These are phyloP conservation scores for Cheilosia urbana DNA, from an alignment of 2,888 invertebrate species.

Conservation along the genomic window DNA sequence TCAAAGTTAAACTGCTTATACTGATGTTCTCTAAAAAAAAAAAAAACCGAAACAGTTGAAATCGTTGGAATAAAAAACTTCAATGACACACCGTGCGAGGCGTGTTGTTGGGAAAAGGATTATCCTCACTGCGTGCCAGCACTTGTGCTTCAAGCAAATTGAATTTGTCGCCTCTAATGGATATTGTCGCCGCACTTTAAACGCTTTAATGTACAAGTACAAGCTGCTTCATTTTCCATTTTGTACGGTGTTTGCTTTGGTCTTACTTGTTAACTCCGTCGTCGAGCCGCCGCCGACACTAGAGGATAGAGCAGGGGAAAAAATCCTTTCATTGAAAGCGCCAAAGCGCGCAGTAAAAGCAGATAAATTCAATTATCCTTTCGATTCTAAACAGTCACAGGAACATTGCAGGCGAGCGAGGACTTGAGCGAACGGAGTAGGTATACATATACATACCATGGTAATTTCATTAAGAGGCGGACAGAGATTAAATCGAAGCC, in stretches of 20 bases:
- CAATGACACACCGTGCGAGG: neutral
- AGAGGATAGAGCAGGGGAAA: neutral
- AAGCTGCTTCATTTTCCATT: constrained; percentile 41
- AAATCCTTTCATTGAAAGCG: constrained; percentile 9
- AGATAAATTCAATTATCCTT: constrained; percentile 57
- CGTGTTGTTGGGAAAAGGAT: constrained; percentile 8
- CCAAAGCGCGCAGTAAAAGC: constrained; percentile 40
- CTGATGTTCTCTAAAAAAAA: too few relatives aligned
- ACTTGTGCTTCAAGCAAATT: constrained; percentile 55
- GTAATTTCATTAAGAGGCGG: too few relatives aligned
- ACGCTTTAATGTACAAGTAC: constrained; percentile 35
- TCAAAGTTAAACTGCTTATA: too few relatives aligned
- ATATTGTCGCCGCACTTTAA: constrained; percentile 55
- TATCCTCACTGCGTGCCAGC: neutral
- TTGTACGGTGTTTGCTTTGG: constrained; percentile 50
- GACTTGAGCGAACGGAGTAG: too few relatives aligned
- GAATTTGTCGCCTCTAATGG: constrained; percentile 71
- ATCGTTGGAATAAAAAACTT: neutral
- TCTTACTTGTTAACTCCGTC: constrained; percentile 16
- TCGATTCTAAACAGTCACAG: constrained; percentile 2
- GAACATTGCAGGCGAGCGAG: neutral
- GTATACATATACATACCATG: too few relatives aligned
- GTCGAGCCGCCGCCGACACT: neutral
- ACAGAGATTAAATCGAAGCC: too few relatives aligned
- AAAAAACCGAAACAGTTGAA: too few relatives aligned